Base-by-base conservation (phyloP, 2,888 invertebrate genomes). In the Diogma glabrata region DNA sequence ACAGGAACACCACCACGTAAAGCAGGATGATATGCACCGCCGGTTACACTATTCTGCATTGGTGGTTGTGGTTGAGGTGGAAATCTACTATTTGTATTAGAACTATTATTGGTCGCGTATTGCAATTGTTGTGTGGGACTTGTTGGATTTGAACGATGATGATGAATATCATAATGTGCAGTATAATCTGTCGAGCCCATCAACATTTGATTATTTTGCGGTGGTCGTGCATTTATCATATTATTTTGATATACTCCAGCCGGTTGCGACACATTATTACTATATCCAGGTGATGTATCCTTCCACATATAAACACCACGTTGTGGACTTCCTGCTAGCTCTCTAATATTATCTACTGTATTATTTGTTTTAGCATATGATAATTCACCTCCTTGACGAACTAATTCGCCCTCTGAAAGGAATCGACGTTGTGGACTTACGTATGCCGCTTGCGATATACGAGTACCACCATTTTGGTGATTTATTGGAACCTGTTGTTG, bases 241-340 rank as follows among this genome's bases (percentile, higher is more conserved):
- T 55, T 52, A 17, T 52, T 49, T 36, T 53, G 55, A 24, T 55
- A 53, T 20, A 20, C 12, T 20, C 30, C 20, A 59, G 47, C 65
- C 63, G 48, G 30, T 9, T 20, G 20, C 22, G 19, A 33, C 8
- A 24, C 19, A 48, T 48, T 30, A 48, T 48, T 48, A 22, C 48
- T 30, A 46, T 79, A 76, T 54, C 80, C 78, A 1, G 84, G 83
- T 45, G 84, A 84, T 22, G 80, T 82, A 63, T 85, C 85, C 64
- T 84, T 84, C 85, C 84, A 86, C 75, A 81, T 81, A 66, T 85
- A 85, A 50, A 83, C 79, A 56, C 84, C 82, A 56, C 88, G 78
- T 68, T 90, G 90, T 48, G 90, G 90, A 49, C 87, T 87, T 46
- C 89, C 86, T 43, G 90, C 91, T 61, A 91, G 74, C 67, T 91